Evolutionary conservation across 2,113 vertebrate species (phyloP), one percentile per base, ranked within the genome.

Genomic region (Proteles cristata): DNA sequence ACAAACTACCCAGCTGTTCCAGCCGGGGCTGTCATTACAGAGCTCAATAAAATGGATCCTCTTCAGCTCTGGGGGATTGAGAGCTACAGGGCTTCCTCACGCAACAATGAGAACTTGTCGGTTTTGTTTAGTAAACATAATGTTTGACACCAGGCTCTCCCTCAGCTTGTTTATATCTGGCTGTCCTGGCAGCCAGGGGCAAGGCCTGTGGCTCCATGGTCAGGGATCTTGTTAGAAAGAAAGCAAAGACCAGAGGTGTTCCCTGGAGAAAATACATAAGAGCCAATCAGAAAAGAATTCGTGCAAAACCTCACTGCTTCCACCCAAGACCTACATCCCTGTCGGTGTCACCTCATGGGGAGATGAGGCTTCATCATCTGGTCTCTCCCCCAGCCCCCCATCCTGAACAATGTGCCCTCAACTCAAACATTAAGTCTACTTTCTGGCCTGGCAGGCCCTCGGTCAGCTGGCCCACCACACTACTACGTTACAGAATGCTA

Each of bases 11-110:
- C 96, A 98, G 98, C 98, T 99, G 97, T 85, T 95, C 93, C 98
- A 98, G 97, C 98, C 86, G 65, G 93, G 58, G 61, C 98, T 98
- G 97, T 98, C 98, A 98, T 99, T 98, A 98, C 92, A 80, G 74
- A 79, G 84, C 98, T 99, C 98, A 98, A 99, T 99, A 99, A 99
- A 99, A 99, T 98, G 95, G 99, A 99, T 98, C 97, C 97, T 98
- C 98, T 85, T 95, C 93, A 98, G 98, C 95, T 98, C 99, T 74
- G 63, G 98, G 98, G 98, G 95, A 98, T 97, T 93, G 21, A 97
- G 97, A 98, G 97, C 93, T 96, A 93, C 10, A 5, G 95, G 97
- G 93, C 96, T 98, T 98, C 96, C 97, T 98, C 94, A 96, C 95
- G 77, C 91, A 97, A 98, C 98, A 98, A 98, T 93, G 97, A 85